Base-by-base conservation (phyloP, 2,797 vertebrate genomes). In the Xenops minutus region DNA sequence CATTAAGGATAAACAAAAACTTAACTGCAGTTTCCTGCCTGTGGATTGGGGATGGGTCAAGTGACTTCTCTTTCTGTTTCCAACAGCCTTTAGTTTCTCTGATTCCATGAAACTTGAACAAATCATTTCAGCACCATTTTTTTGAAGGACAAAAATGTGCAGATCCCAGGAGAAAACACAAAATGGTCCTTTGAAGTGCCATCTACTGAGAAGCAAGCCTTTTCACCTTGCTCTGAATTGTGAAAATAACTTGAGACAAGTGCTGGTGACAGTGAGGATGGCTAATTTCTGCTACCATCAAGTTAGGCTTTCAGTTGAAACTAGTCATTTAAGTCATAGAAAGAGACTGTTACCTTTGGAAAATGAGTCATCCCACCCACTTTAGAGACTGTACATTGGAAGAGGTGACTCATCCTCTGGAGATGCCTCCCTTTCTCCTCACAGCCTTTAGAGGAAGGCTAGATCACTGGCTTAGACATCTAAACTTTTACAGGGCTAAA, bases 291-390 rank as follows among this genome's bases (percentile, higher is more conserved):
- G 85, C 52, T 59, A 64, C 27, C 29, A 41, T 9, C 19, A 85
- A 92, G 83, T 88, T 76, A 81, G 80, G 29, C 48, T 93, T 92
- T 32, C 41, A 30, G 59, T 67, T 82, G 56, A 81, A 94, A 67
- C 67, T 61, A 94, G 83, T 94, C 72, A 77, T 94, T 94, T 87
- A 76, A 95, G 26, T 26, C 83, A 74, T 2, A 72, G 94, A 92
- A 90, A 80, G 64, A 80, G 82, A 93, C 66, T 80, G 64, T 81
- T 95, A 89, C 93, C 89, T 93, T 95, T 69, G 62, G 73, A 95
- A 69, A 58, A 67, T 96, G 94, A 97, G 17, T 97, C 95, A 97
- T 73, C 32, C 94, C 96, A 95, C 96, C 95, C 94, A 95, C 96
- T 96, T 82, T 17, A 95, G 93, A 48, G 69, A 18, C 77, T 63